A percentile compares a stretch with the other conserved stretches of the same genome.
Conservation (phyloP, 2,113 vertebrate species). For the Suricata suricatta region DNA sequence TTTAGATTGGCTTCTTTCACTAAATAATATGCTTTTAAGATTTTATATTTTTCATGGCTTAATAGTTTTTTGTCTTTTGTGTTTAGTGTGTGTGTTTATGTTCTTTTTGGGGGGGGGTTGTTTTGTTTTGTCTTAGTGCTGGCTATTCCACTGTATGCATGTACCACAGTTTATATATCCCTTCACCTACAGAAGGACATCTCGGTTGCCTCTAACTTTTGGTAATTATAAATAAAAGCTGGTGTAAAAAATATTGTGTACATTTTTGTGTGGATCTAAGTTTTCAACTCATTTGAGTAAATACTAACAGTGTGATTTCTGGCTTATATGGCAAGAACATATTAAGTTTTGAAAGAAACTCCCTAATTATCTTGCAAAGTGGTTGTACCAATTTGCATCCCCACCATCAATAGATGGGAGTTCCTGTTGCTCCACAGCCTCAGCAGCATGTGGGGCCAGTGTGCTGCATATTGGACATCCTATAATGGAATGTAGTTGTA, state of each 20-base stretch:
- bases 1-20: not conserved
- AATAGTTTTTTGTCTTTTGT: not conserved
- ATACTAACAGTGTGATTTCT: not conserved
- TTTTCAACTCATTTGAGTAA: not conserved
- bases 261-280: not conserved
- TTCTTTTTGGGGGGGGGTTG: too few species aligned
- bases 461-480: not conserved
- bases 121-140: not conserved
- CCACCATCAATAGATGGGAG: not conserved
- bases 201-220: not conserved
- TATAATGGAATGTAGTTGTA: too few species aligned
- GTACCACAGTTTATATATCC: not conserved
- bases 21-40: not conserved
- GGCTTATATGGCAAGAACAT: not conserved
- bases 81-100: too few species aligned
- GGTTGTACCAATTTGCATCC: not conserved
- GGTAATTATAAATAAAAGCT: not conserved
- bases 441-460: not conserved
- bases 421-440: not conserved
- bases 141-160: not conserved
- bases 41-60: not conserved
- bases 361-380: not conserved
- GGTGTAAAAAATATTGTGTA: not conserved
- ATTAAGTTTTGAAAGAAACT: not conserved
- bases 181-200: not conserved